Evolutionary conservation across 53 echinoderm and acorn worm genomes (phyloP), one percentile per base, ranked within the genome.

Genomic region (Apostichopus leukothele): DNA sequence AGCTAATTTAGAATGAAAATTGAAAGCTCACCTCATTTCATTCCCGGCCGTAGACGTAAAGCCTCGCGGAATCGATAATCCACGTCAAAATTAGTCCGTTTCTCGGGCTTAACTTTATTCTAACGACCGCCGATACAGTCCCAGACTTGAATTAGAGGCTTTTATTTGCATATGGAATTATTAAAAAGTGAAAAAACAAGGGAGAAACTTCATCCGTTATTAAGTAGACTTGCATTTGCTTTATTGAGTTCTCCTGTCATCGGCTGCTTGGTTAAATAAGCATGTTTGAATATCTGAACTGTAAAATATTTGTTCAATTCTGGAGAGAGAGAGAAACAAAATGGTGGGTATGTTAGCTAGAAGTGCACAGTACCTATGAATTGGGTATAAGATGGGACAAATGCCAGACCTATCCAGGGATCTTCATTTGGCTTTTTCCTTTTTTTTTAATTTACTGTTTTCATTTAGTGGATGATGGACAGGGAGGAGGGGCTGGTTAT

Each of bases 121-220:
- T 71, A 71, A 3, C n/a, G 20, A 71, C 20, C 18, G 57, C 7
- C 10, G 10, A 57, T 18, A n/a, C 71, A 71, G 20, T 57, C 10
- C 57, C 71, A 71, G 20, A 16, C 18, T 19, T 19, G 16, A 71
- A 71, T 21, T 71, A 19, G 71, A 71, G 18, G 20, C 39, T n/a
- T 71, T 71, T 19, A 71, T 71, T 71, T 71, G 71, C 71, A 71
- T 19, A 71, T 71, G 6, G 18, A 71, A 71, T 71, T 6, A 71
- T 16, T 21, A 71, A 71, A 63, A 63, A 16, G 11, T 63, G 11
- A 7, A 19, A 16, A 5, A 19, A 19, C 6, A 19, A 19, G 18
- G 71, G 71, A 71, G 71, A 71, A n/a, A 71, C 20, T n/a, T 71
- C 71, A n/a, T 71, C 71, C 18, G n/a, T 71, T 19, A 71, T 71